Evolutionary conservation across 2,113 vertebrate species (phyloP), one percentile per base, ranked within the genome.

Genomic region (Micromys minutus): DNA sequence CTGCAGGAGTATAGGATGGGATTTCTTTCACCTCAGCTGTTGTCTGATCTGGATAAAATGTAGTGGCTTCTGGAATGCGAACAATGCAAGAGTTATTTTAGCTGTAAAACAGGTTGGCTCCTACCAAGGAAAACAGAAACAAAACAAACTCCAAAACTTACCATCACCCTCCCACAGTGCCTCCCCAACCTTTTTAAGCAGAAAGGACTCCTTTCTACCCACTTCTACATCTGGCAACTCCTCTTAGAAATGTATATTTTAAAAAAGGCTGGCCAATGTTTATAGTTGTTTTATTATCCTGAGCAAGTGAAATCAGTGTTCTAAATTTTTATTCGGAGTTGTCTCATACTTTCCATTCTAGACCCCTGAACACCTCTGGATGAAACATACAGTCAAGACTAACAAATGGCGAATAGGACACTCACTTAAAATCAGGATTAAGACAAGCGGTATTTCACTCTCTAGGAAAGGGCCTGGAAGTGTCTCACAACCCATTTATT

Each of bases 31-130:
- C 74, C 45, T 22, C 1, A 1, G 39, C 69, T 8, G 65, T 29
- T 61, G 77, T 55, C 75, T 52, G 45, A 22, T 0, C 0, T 75
- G 79, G 34, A 84, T 36, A 86, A 86, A 67, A 39, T 9, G 77
- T 92, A 31, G 57, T 86, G 24, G 57, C 10, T 85, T 50, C 59
- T 92, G 45, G 50, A 91, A 95, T 39, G 36, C 69, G 52, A 95
- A 76, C 5, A 88, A 89, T 8, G 12, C 13, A 67, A 93, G 59
- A 94, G 45, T 0, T 47, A 36, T 42, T 80, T 61, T 12, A 31
- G 71, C 45, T 81, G 17, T 57, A 47, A 94, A n/a, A 22, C 31
- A 95, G 75, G 61, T 45, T 47, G 22, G 42, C 31, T 1, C 34
- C 34, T 59, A 87, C 21, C 7, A 81, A 76, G 92, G 90, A 50